phyloP scores from a whole-genome alignment of 2,797 vertebrate species.

The Sternotherus odoratus region DNA sequence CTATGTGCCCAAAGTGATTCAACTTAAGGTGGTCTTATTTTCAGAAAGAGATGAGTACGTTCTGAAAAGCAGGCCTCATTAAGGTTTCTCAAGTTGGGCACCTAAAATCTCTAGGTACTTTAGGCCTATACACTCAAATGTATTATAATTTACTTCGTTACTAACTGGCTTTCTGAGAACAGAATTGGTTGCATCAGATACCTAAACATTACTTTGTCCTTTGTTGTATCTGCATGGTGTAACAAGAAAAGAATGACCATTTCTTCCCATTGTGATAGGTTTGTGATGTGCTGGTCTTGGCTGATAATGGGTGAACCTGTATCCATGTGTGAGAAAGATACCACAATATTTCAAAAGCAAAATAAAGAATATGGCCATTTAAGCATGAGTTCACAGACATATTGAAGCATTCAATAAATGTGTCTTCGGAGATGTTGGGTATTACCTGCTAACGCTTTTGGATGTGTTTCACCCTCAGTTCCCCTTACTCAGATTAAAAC shows the following conservation, averaged over 20 bases:
- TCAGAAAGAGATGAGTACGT: background rate
- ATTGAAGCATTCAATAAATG: constrained; percentile 37
- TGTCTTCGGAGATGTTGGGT: constrained; percentile 19
- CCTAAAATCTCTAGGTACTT: background rate
- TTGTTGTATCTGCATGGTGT: background rate
- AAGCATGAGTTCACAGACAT: constrained; percentile 11
- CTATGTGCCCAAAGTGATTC: background rate
- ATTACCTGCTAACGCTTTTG: constrained; percentile 50
- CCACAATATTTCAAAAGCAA: background rate
- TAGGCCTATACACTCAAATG: background rate
- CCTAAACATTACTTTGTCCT: constrained; percentile 4
- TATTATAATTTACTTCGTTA: background rate
- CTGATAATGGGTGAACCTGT: constrained; percentile 13
- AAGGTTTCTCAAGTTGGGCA: background rate
- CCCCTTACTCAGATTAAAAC: constrained; percentile 46
- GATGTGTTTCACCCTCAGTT: constrained; percentile 20
- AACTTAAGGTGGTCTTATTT: background rate
- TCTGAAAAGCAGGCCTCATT: rapidly evolving
- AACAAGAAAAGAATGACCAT: background rate
- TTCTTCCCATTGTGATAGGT: background rate
- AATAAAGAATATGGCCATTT: constrained; percentile 28
- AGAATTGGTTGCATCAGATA: rapidly evolving
- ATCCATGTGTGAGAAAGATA: background rate
- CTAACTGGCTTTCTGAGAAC: background rate
- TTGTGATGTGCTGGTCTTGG: background rate